A percentile compares a stretch with the other conserved stretches of the same genome.
Conservation (phyloP, 2,113 vertebrate species). For the Ramphastos sulfuratus region DNA sequence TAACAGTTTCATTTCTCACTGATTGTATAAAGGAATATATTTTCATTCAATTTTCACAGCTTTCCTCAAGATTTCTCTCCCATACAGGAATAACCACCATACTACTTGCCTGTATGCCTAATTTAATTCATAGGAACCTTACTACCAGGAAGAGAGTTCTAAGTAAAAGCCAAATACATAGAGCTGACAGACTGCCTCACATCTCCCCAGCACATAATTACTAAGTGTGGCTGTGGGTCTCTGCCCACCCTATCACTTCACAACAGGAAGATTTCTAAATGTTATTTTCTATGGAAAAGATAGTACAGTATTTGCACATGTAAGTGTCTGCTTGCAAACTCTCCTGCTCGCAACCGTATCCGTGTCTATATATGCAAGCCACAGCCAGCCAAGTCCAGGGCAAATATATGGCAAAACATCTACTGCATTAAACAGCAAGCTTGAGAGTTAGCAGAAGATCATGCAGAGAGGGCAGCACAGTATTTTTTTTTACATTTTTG, state of each 20-base stretch:
- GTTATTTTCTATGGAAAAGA: not conserved
- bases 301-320: not conserved
- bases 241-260: not conserved
- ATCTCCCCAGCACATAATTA: not conserved
- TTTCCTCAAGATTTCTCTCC: not conserved
- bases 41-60: not conserved
- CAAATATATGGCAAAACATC: not conserved
- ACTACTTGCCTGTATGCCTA: not conserved
- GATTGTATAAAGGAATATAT: not conserved
- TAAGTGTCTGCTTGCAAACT: not conserved
- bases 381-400: not conserved
- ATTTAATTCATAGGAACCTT: not conserved
- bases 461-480: rapidly evolving
- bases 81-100: not conserved
- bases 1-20: not conserved
- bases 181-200: not conserved
- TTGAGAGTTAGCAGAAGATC: not conserved
- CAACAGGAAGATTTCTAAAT: not conserved
- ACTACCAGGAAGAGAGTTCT: not conserved
- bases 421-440: not conserved
- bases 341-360: not conserved
- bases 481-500: not conserved
- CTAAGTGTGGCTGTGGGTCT: rapidly evolving
- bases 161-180: not conserved
- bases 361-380: not conserved